Evolutionary conservation across 2,113 vertebrate species (phyloP).

Genomic region (Procavia capensis): DNA sequence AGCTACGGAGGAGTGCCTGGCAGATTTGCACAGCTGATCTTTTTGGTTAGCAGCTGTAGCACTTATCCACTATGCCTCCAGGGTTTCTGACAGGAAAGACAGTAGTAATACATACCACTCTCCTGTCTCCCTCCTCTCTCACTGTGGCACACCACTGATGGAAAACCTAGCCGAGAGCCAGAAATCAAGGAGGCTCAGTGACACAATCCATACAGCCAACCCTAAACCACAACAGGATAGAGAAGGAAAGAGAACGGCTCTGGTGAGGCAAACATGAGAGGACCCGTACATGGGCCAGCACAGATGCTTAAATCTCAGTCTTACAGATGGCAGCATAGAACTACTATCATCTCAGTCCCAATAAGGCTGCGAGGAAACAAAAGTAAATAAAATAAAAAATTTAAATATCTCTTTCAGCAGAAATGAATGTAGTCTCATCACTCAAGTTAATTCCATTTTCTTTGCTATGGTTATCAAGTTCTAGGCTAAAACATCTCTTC

Average conservation of each 20-base stretch:
- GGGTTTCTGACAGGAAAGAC: no score
- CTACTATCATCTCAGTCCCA: background rate
- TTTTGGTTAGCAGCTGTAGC: no score
- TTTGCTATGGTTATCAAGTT: background rate
- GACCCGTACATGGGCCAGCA: accelerated
- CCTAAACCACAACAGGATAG: background rate
- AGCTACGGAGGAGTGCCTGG: no score
- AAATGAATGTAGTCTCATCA: background rate
- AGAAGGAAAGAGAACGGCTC: background rate
- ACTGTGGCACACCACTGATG: accelerated
- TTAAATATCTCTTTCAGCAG: background rate
- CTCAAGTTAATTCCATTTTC: slow-evolving; percentile 22
- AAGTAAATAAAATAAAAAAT: slow-evolving; percentile 17
- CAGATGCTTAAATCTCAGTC: background rate
- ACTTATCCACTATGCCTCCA: no score
- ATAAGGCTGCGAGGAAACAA: background rate
- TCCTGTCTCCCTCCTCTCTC: background rate
- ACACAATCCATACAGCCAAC: no score
- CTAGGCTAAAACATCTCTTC: background rate
- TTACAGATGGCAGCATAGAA: background rate
- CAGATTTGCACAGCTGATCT: no score
- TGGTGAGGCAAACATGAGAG: background rate
- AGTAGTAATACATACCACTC: background rate
- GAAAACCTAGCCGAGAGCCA: background rate
- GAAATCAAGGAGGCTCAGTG: background rate